phyloP scores from a whole-genome alignment of 2,888 invertebrate species.

The Corbicula japonica region DNA sequence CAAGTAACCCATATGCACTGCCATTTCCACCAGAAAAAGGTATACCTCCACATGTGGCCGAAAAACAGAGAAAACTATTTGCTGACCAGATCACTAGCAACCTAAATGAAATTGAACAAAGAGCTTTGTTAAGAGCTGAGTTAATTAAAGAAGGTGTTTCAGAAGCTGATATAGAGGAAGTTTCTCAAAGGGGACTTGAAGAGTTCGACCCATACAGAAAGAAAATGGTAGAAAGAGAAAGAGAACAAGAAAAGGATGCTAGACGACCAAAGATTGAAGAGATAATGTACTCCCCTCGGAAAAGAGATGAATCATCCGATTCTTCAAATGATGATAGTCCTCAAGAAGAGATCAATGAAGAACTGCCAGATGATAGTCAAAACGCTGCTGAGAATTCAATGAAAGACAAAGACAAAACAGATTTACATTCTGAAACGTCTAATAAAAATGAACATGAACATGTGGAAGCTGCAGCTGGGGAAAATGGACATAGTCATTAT shows the following conservation, averaged over 20 bases:
- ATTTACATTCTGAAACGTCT: not conserved
- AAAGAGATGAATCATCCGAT: constrained; percentile 48
- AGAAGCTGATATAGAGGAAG: constrained; percentile 33
- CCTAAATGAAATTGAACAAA: constrained; percentile 61
- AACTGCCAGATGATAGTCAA: constrained; percentile 14
- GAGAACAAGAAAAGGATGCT: constrained; percentile 20
- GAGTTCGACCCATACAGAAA: constrained; percentile 9
- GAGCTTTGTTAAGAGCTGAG: constrained; percentile 52
- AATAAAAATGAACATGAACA: constrained; percentile 9
- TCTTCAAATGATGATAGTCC: constrained; percentile 44
- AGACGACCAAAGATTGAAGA: constrained; percentile 46
- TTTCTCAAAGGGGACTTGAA: constrained; percentile 5
- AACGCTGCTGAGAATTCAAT: constrained; percentile 15
- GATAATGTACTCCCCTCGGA: constrained; percentile 61
- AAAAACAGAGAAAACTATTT: constrained; percentile 75
- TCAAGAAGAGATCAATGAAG: constrained; percentile 2
- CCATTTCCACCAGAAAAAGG: constrained; percentile 78
- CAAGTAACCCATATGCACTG: constrained; percentile 29
- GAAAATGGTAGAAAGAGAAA: constrained; percentile 11
- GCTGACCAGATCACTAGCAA: constrained; percentile 64
- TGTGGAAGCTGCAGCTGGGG: constrained; percentile 1
- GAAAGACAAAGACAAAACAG: not conserved
- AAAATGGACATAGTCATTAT: constrained; percentile 38
- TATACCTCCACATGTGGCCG: constrained; percentile 72
- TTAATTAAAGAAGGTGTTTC: constrained; percentile 56